Evolutionary conservation across 2,113 vertebrate genomes (phyloP), one percentile per base, ranked within the genome.

Genomic region (Neogobius melanostomus): DNA sequence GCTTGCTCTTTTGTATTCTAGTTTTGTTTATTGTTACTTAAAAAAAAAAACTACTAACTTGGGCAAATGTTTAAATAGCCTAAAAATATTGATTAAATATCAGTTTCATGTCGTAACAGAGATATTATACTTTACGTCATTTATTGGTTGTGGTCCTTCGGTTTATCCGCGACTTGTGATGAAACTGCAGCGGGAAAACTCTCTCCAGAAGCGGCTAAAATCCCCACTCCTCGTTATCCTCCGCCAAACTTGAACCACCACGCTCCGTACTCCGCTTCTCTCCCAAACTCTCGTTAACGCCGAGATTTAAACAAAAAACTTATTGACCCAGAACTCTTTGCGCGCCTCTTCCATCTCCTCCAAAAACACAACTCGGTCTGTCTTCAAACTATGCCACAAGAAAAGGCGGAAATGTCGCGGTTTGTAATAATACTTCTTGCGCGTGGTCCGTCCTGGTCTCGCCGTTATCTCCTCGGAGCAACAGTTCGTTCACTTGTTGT

Each of bases 401-500:
- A 7, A 6, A 44, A 71, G 5, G 6, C 10, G 11, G 4, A 4
- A n/a, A 16, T 1, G 59, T n/a, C 66, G 8, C 45, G n/a, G 5
- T 3, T 49, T 28, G 7, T 46, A 62, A 47, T 51, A 0, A 72
- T 43, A 52, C 15, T 71, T 71, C 14, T 46, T 49, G 17, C 6
- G 54, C 54, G 11, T 3, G 36, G 12, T 60, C 12, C 14, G 42
- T 45, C 43, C 7, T 7, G 12, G 4, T 42, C 28, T 7, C 4
- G 17, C 28, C 11, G 8, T n/a, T 8, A n/a, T 45, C 44, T 9
- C 10, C 42, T 61, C 59, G 59, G 84, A 81, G 91, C 91, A 93
- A 93, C 91, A 92, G 91, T 93, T 93, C 79, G 75, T 77, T 91
- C 89, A 93, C 92, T 91, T 93, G 91, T 92, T 91, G 83, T 91